Base-by-base conservation (phyloP, 2,797 vertebrate species). In the Scarus forsteni region DNA sequence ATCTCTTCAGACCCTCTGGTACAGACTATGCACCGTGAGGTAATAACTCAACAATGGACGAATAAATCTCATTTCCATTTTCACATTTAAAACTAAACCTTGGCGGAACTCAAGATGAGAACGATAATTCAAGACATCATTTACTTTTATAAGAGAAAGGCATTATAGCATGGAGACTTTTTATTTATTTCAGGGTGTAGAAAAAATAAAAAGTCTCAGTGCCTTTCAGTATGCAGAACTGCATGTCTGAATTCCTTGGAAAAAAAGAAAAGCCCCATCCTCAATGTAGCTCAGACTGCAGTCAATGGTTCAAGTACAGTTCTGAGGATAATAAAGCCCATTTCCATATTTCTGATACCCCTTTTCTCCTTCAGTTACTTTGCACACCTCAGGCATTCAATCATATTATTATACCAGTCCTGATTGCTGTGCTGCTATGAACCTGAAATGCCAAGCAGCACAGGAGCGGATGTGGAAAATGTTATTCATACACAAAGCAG, bases 401-500 rank as follows among this genome's bases (percentile, higher is more conserved):
- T 86, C 76, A 76, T 45, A 63, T 73, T 78, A 81, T 88, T 85
- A 80, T 86, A 88, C 72, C 77, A 51, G 45, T 74, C 67, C 73
- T 84, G 85, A 86, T 85, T 84, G 73, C 67, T 36, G 64, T 70
- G 75, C 52, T 85, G 75, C 73, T 67, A 66, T 76, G 58, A 85
- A 70, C 83, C 73, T 60, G 44, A 91, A 92, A 92, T 88, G 79
- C 83, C 87, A 86, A 64, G 66, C 80, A 73, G 64, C 46, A 51
- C 19, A 35, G 67, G 65, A 80, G 19, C 44, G 49, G 57, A 83
- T 84, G 67, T 74, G 81, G 79, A 85, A 89, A 88, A 85, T 80
- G 71, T 76, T 81, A 83, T 90, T 92, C 79, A 82, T 78, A 68
- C 66, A 74, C 79, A 85, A 88, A 81, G 80, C 71, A 69, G 85